Conservation (phyloP, 2,888 invertebrate genomes). For the Uloborus plumipes region DNA sequence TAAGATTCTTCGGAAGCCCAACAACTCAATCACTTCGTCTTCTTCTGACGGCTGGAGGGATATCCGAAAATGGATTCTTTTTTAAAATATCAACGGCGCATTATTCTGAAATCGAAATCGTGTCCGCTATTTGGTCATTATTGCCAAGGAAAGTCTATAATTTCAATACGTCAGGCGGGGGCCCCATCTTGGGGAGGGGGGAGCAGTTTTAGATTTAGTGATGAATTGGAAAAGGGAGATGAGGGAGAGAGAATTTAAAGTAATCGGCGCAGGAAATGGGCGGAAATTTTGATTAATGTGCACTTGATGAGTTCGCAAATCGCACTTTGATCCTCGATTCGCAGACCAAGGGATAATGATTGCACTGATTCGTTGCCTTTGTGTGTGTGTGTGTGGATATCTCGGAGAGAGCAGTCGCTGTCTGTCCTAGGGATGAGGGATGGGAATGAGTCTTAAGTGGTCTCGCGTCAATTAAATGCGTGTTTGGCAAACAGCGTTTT, state of each 20-base stretch:
- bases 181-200: background rate
- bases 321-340: conserved; percentile 37
- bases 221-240: conserved; percentile 35
- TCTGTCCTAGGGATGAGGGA: no score
- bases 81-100: conserved; percentile 21
- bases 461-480: no score
- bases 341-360: background rate
- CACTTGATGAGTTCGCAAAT: conserved; percentile 51
- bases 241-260: conserved; percentile 9
- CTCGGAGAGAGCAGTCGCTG: no score
- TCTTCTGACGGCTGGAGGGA: conserved; percentile 3
- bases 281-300: conserved; percentile 54
- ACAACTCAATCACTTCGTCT: conserved; percentile 17
- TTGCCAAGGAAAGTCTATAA: conserved; percentile 16
- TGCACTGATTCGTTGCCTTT: no score
- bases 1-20: conserved; percentile 10
- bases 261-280: conserved; percentile 18
- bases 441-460: no score
- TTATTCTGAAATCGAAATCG: conserved; percentile 37
- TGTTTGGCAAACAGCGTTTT: no score
- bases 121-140: conserved; percentile 28
- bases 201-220: conserved; percentile 25
- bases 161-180: background rate
- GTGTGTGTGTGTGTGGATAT: no score
- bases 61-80: background rate